phyloP scores from a whole-genome alignment of 2,113 vertebrate species.

The Chaetodon trifascialis region DNA sequence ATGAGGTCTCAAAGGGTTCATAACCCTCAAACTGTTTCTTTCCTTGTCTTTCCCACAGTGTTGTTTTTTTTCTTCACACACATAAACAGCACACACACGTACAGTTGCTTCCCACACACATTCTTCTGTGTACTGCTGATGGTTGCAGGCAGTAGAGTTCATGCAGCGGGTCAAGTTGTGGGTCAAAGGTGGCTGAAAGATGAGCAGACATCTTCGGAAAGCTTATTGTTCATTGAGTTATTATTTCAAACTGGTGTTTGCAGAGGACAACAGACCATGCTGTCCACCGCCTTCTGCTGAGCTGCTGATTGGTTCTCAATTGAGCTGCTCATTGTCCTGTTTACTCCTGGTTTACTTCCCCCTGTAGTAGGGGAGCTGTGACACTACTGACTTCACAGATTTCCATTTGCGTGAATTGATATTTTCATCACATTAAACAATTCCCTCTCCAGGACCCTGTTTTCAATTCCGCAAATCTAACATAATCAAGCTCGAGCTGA shows the following conservation, averaged over 20 bases:
- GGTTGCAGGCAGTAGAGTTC: conserved; percentile 46
- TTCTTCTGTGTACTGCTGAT: conserved; percentile 44
- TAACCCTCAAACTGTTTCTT: conserved; percentile 46
- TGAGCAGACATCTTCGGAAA: conserved; percentile 41
- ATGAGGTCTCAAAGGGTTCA: conserved; percentile 86
- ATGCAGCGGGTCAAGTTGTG: conserved; percentile 24
- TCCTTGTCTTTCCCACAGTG: conserved; percentile 1
- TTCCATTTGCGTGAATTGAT: conserved; percentile 28
- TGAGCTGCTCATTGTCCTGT: conserved; percentile 10
- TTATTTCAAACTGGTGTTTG: conserved; percentile 46
- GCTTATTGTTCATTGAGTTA: conserved; percentile 26
- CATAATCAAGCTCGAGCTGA: conserved; percentile 28
- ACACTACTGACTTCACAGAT: conserved; percentile 21
- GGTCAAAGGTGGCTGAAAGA: conserved; percentile 62
- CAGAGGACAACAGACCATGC: conserved; percentile 26
- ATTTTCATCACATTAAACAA: conserved; percentile 42
- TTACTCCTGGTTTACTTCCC: conserved; percentile 1
- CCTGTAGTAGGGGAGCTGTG: neutral
- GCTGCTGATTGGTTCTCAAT: conserved; percentile 15
- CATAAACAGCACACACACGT: neutral
- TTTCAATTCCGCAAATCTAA: conserved; percentile 34
- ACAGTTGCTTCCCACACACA: conserved; percentile 50
- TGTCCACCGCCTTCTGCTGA: neutral
- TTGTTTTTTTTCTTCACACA: conserved; percentile 19
- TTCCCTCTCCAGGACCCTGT: conserved; percentile 18